phyloP scores from a whole-genome alignment of 2,797 vertebrate species.

The Spinus olivaceus region DNA sequence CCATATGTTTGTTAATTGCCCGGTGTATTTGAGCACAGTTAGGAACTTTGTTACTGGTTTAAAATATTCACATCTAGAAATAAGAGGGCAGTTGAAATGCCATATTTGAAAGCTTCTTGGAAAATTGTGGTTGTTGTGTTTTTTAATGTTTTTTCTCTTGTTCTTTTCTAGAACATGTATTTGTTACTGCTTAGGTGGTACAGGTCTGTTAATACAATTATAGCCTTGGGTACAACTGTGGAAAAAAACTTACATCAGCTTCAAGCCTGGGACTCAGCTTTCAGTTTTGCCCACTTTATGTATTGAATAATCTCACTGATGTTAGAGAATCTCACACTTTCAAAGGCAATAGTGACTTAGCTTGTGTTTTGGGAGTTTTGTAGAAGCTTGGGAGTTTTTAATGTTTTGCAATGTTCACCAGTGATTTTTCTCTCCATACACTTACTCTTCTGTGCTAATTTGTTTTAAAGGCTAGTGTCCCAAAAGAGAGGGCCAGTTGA shows the following conservation, averaged over 20 bases:
- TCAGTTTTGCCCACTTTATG: neutral
- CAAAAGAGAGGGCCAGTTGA: neutral
- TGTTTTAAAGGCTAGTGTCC: neutral
- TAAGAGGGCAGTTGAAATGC: neutral
- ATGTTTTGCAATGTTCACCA: neutral
- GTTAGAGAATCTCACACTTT: neutral
- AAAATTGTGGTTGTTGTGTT: neutral
- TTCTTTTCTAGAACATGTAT: neutral
- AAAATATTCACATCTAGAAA: neutral
- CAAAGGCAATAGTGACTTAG: neutral
- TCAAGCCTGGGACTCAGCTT: neutral
- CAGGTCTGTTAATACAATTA: neutral
- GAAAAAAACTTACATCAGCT: neutral
- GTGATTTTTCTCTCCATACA: neutral
- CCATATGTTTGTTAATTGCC: neutral
- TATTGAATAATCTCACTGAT: neutral
- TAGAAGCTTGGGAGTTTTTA: neutral
- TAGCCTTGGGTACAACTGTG: neutral
- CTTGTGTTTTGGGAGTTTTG: neutral
- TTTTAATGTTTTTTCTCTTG: neutral
- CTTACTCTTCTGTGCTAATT: neutral
- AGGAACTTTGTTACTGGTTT: neutral
- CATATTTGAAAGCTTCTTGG: neutral
- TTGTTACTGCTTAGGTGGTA: neutral
- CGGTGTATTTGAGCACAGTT: neutral